Evolutionary conservation across 2,113 vertebrate species (phyloP), one percentile per base, ranked within the genome.

Genomic region (Leptosomus discolor): DNA sequence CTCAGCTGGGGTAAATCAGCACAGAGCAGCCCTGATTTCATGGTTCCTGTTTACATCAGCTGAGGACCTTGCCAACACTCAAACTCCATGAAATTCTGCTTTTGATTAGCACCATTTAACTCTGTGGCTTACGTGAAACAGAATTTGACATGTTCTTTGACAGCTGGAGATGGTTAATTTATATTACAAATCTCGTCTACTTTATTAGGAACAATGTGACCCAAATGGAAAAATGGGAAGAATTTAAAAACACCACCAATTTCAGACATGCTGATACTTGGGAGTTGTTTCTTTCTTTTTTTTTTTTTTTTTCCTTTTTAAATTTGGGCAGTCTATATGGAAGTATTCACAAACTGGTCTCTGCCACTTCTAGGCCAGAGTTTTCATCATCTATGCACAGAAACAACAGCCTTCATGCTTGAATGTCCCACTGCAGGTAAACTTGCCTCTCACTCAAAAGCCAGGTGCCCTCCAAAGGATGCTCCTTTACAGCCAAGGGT

Each of bases 1-100:
- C 94, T 88, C 92, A 94, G 94, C 90, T 94, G 91, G 90, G 60
- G 76, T 95, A 94, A 95, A 95, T 92, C 90, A 92, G 77, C 67
- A 71, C 32, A 68, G n/a, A 85, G 69, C 84, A 91, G 92, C 67
- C 67, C 77, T 90, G 89, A 95, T 95, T 95, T 96, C 95, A 94
- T 39, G 87, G 96, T 95, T 96, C 92, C 95, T 95, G 94, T 96
- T 95, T 97, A 92, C 70, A 92, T 89, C 95, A 96, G 94, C 84
- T 65, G 82, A 89, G 74, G 70, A 83, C 63, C 50, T 63, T 89
- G 95, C 97, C 94, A 96, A 79, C 54, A 85, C 57, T 92, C 86
- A 85, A 91, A 82, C 64, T 71, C 73, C 80, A 94, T 48, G 61
- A 90, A 97, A 90, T 56, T 88, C 84, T 94, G 91, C 74, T 91